Conservation (phyloP, 2,797 vertebrate species). For the Siniperca undulata region DNA sequence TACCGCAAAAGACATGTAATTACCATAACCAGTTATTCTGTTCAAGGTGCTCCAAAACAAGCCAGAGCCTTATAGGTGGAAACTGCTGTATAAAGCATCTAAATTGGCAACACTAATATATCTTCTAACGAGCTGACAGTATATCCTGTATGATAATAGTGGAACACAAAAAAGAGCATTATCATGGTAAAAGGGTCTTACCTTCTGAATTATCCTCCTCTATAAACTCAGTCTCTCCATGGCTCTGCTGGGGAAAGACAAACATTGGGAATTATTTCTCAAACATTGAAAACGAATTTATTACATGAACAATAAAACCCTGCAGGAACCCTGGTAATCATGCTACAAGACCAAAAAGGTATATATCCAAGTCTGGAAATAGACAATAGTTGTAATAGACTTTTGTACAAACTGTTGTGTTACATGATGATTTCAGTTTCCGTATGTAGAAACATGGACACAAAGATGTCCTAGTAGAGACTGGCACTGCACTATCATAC, state of each 20-base stretch:
- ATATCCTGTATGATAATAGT: neutral
- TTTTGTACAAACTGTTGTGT: neutral
- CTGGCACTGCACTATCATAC: neutral
- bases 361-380: neutral
- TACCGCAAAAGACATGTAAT: neutral
- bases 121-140: neutral
- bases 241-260: slow-evolving; percentile 75
- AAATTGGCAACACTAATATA: neutral
- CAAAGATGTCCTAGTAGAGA: too few relatives aligned
- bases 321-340: neutral
- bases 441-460: too few relatives aligned
- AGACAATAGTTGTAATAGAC: neutral
- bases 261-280: neutral
- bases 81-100: neutral
- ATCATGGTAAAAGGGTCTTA: slow-evolving; percentile 40
- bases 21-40: neutral
- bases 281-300: neutral
- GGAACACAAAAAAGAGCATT: neutral
- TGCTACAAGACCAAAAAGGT: neutral
- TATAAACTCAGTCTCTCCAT: slow-evolving; percentile 81
- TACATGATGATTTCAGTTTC: neutral
- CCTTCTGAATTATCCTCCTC: slow-evolving; percentile 90
- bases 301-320: neutral
- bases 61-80: too few relatives aligned
- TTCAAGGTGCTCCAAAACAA: neutral